phyloP scores from a whole-genome alignment of 2,113 vertebrate species.

The Elachura formosa region DNA sequence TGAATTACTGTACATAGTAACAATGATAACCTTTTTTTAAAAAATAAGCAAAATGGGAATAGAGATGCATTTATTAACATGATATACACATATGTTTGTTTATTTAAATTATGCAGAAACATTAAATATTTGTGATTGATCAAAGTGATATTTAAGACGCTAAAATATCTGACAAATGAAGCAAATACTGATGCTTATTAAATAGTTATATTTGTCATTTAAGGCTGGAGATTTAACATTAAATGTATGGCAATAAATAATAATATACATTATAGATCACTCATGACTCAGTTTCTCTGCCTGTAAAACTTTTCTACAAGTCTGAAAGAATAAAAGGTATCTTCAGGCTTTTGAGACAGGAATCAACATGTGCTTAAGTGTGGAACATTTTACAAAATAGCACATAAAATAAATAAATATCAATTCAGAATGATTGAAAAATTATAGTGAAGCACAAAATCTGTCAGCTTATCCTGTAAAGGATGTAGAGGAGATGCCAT shows the following conservation, averaged over 20 bases:
- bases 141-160: neutral
- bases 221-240: neutral
- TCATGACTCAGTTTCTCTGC: neutral
- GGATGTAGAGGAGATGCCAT: neutral
- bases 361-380: neutral
- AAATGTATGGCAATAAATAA: slow-evolving; percentile 3
- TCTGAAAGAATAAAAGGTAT: neutral
- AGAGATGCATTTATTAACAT: neutral
- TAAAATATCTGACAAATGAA: neutral
- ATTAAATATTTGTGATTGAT: neutral
- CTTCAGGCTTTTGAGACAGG: neutral
- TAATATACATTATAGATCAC: neutral
- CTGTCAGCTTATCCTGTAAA: neutral
- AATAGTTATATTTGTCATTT: slow-evolving; percentile 1
- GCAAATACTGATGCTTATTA: neutral
- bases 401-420: neutral
- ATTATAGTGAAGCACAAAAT: neutral
- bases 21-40: neutral
- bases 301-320: neutral
- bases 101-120: neutral
- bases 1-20: neutral
- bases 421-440: neutral
- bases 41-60: neutral
- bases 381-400: neutral
- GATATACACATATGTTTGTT: neutral